Evolutionary conservation across 2,888 invertebrate genomes (phyloP), one percentile per base, ranked within the genome.

Genomic region (Nomada flava): DNA sequence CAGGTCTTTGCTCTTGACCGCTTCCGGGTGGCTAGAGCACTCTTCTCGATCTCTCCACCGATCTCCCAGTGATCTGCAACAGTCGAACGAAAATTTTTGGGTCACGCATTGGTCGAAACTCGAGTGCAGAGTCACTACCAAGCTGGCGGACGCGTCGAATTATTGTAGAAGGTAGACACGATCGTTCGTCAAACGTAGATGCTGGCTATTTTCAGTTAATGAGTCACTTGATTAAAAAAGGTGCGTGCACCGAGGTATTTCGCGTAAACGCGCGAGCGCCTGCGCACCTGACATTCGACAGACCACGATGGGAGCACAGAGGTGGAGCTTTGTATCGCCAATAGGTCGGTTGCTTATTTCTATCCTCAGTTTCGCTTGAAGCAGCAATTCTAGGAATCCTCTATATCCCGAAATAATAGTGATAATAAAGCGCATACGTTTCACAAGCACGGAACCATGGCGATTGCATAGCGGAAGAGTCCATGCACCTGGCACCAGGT

Each of bases 1-100:
- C 87, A 86, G 92, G 92, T 91, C 91, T 91, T 92, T 92, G 92
- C 90, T 88, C 92, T 90, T 90, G 91, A 91, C 91, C 91, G 90
- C 87, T 91, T 90, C 89, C 89, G 89, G 89, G 53, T 87, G 90
- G 91, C 44, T 13, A 11, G 18, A 7, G 36, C 7, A 36, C 36
- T 36, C 36, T 36, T 36, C 36, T 36, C 36, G 36, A 36, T 36
- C 36, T 15, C 42, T 5, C 50, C 5, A 50, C 50, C 50, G 15
- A 50, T 7, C 13, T 0, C 7, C 36, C 36, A 5, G 36, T 7
- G 36, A 36, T 36, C 53, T n/a, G 53, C 53, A 53, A 53, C 53
- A n/a, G 53, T 53, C 7, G n/a, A 10, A n/a, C 53, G 53, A n/a
- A 5, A 53, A 57, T 26, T 57, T 26, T 26, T 36, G 36, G 7